These are phyloP conservation scores for Drosophila subsilvestris DNA, from an alignment of 2,888 invertebrate species.

Conservation along the genomic window DNA sequence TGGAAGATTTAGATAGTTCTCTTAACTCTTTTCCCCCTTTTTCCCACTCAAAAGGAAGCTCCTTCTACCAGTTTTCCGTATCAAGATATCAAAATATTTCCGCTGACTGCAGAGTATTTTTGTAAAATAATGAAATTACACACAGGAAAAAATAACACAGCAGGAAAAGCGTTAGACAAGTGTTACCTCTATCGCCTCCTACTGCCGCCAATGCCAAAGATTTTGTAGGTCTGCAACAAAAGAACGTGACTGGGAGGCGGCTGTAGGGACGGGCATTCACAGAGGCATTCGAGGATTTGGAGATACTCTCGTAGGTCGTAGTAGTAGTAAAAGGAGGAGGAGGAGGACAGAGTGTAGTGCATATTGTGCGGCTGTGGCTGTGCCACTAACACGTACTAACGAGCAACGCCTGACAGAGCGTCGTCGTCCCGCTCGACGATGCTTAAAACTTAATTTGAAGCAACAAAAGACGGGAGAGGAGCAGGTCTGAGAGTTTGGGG, in stretches of 20 bases:
- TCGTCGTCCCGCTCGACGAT: slow-evolving; percentile 32
- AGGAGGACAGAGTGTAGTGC: slow-evolving; percentile 13
- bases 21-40: background rate
- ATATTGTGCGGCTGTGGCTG: slow-evolving; percentile 44
- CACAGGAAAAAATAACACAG: slow-evolving; percentile 11
- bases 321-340: background rate
- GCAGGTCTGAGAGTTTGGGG: slow-evolving; percentile 5
- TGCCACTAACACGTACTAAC: slow-evolving; percentile 63
- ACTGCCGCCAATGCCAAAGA: slow-evolving; percentile 53
- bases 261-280: slow-evolving; percentile 5
- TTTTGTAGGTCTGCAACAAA: slow-evolving; percentile 44
- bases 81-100: background rate
- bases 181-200: slow-evolving; percentile 8
- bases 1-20: background rate
- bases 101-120: slow-evolving; percentile 9
- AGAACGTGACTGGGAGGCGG: slow-evolving; percentile 53
- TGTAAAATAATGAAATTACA: slow-evolving; percentile 20
- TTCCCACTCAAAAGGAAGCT: no score
- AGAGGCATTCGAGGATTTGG: background rate
- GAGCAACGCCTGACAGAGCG: slow-evolving; percentile 61
- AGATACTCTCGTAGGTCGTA: background rate
- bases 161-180: slow-evolving; percentile 24
- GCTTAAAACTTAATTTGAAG: slow-evolving; percentile 67
- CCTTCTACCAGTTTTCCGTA: background rate
- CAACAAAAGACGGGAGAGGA: slow-evolving; percentile 40